Percentiles rank a stretch among this genome's conserved stretches.
Evolutionary conservation across 2,113 vertebrate genomes (phyloP).

Genomic region (Pyrgilauda ruficollis): DNA sequence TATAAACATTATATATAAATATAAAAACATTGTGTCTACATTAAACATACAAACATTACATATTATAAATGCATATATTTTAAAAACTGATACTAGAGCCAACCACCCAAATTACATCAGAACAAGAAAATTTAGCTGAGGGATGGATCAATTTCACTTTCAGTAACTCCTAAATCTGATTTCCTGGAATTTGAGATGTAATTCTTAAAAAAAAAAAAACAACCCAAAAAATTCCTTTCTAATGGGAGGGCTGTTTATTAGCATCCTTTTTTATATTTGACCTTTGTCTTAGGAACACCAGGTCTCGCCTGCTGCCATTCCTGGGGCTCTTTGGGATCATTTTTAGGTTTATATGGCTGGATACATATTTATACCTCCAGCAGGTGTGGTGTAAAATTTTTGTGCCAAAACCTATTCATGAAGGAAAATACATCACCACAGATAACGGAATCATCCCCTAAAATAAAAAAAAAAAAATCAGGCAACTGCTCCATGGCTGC

Average conservation of each 20-base stretch:
- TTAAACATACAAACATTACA: too few species aligned
- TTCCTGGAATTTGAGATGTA: conserved; percentile 81
- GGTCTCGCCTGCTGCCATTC: not conserved
- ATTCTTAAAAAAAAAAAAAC: conserved; percentile 70
- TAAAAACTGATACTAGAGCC: conserved; percentile 74
- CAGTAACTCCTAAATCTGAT: conserved; percentile 80
- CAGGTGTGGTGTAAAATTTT: accelerated
- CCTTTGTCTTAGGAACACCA: conserved; percentile 69
- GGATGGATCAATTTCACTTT: conserved; percentile 80
- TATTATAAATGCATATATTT: not conserved
- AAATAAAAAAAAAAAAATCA: not conserved
- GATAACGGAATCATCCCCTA: not conserved
- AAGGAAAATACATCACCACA: not conserved
- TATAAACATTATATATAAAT: too few species aligned
- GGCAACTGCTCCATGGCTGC: not conserved
- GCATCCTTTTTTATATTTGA: conserved; percentile 62
- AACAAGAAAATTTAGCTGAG: conserved; percentile 75
- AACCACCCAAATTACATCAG: conserved; percentile 74
- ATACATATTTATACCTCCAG: not conserved
- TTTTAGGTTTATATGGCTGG: not conserved
- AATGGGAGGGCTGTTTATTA: conserved; percentile 75
- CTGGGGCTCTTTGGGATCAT: not conserved
- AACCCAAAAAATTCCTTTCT: conserved; percentile 35
- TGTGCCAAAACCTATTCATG: not conserved
- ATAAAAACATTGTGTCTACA: too few species aligned